Conservation (phyloP, 2,797 vertebrate genomes). For the Enteromius trimaculatus region DNA sequence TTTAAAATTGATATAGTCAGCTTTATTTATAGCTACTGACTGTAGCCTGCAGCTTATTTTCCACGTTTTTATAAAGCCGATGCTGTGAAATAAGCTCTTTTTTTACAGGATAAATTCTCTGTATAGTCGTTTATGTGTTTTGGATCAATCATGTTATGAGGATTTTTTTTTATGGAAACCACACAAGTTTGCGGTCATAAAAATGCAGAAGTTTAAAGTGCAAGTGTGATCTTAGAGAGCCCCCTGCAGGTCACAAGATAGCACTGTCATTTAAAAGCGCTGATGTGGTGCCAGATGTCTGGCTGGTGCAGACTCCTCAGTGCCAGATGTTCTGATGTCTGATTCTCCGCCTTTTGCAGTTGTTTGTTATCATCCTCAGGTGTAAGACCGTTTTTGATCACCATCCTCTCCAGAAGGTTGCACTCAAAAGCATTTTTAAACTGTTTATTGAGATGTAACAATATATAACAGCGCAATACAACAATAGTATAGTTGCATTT, state of each 20-base stretch:
- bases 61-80: neutral
- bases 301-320: slow-evolving; percentile 29
- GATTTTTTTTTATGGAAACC: neutral
- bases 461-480: neutral
- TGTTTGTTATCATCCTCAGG: slow-evolving; percentile 37
- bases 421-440: neutral
- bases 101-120: neutral
- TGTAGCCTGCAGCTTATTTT: slow-evolving; percentile 19
- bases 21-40: neutral
- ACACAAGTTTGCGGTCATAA: neutral
- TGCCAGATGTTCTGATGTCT: slow-evolving; percentile 39
- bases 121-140: slow-evolving; percentile 1
- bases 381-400: slow-evolving; percentile 31
- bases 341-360: slow-evolving; percentile 44
- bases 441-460: neutral
- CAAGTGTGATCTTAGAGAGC: slow-evolving; percentile 36
- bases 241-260: slow-evolving; percentile 48
- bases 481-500: neutral
- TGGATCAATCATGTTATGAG: slow-evolving; percentile 7
- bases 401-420: slow-evolving; percentile 35
- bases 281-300: slow-evolving; percentile 46
- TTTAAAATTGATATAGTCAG: slow-evolving; percentile 3
- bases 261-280: neutral
- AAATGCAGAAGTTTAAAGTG: neutral
- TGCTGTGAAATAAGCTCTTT: slow-evolving; percentile 6